phyloP scores from a whole-genome alignment of 2,797 vertebrate species.

The Hylomyscus alleni region DNA sequence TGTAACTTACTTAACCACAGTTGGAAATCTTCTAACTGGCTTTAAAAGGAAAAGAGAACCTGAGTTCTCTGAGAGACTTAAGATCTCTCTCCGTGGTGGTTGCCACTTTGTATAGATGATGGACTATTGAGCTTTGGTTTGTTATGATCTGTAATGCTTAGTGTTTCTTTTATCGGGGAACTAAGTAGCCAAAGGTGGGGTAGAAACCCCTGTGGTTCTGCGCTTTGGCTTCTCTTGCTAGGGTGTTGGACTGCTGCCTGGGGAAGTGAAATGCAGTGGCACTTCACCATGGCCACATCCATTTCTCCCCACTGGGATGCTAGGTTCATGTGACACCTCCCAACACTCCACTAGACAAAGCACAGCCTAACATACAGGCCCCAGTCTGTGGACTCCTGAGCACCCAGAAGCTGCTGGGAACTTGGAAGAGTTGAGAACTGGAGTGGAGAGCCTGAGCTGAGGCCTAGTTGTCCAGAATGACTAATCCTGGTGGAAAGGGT shows the following conservation, averaged over 20 bases:
- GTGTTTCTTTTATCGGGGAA: neutral
- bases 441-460: neutral
- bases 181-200: neutral
- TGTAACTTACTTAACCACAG: neutral
- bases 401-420: neutral
- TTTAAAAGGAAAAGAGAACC: neutral
- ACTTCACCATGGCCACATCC: too few species aligned
- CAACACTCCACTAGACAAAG: too few species aligned
- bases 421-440: neutral
- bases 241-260: neutral
- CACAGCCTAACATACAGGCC: too few species aligned
- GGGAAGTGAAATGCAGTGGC: neutral
- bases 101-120: neutral
- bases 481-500: too few species aligned
- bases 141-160: neutral
- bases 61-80: too few species aligned
- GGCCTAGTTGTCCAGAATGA: too few species aligned
- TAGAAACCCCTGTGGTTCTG: neutral
- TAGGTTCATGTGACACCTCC: too few species aligned
- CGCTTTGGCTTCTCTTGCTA: neutral
- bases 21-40: neutral
- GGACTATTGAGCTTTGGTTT: neutral
- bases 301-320: too few species aligned
- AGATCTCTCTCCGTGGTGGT: neutral
- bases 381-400: neutral